phyloP scores from a whole-genome alignment of 1,140 invertebrate species.

The Drosophila sechellia region DNA sequence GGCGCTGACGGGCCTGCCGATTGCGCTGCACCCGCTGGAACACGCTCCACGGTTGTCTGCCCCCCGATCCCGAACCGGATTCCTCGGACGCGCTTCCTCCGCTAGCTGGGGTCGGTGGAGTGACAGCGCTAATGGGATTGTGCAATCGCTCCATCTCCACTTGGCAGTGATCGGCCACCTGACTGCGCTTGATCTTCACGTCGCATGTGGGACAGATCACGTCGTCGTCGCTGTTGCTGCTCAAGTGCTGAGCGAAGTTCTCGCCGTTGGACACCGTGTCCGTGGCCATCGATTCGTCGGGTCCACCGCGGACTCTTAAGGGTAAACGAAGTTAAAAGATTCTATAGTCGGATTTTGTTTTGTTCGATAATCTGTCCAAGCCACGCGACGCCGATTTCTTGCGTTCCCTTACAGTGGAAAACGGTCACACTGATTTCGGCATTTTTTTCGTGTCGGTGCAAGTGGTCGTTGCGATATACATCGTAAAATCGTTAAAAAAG shows the following conservation, averaged over 20 bases:
- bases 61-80: conserved; percentile 51
- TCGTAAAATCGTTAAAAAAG: background rate
- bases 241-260: conserved; percentile 86
- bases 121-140: conserved; percentile 58
- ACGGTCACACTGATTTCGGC: conserved; percentile 4
- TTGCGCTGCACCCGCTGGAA: conserved; percentile 85
- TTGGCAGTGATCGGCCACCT: conserved; percentile 90
- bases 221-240: conserved; percentile 83
- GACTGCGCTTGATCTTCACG: conserved; percentile 89
- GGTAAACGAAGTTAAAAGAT: no score
- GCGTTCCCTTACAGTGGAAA: background rate
- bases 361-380: conserved; percentile 32
- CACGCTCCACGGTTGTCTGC: conserved; percentile 80
- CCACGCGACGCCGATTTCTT: conserved; percentile 43
- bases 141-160: conserved; percentile 91
- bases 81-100: conserved; percentile 8
- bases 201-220: conserved; percentile 91
- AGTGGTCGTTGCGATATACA: background rate
- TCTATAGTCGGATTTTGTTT: conserved; percentile 22
- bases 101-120: background rate
- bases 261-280: conserved; percentile 81
- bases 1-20: conserved; percentile 85
- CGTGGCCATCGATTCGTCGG: conserved; percentile 67
- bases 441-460: background rate
- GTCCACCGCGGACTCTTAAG: background rate